These are phyloP conservation scores for Ctenomys sociabilis DNA, from an alignment of 2,113 vertebrate species.

Conservation along the genomic window DNA sequence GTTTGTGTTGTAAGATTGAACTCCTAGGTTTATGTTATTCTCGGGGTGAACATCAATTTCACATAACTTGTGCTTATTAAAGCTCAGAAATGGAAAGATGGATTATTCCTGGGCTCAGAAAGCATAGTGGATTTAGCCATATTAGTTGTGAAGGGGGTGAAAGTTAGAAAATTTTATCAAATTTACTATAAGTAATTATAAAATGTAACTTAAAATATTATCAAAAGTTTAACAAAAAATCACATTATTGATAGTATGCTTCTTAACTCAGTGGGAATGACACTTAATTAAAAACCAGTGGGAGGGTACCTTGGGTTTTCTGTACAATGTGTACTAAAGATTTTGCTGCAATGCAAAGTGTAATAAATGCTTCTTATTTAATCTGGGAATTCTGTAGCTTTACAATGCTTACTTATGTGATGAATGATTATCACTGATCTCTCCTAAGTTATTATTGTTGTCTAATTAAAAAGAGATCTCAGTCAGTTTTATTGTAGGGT, in stretches of 20 bases:
- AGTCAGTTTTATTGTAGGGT: conserved; percentile 68
- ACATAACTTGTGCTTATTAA: not conserved
- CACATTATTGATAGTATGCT: conserved; percentile 72
- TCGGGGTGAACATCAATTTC: conserved; percentile 39
- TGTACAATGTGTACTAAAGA: conserved; percentile 32
- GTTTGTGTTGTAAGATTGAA: not conserved
- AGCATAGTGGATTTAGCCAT: not conserved
- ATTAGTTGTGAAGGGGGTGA: not conserved
- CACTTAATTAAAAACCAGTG: conserved; percentile 82
- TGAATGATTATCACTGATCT: conserved; percentile 72
- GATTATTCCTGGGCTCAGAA: conserved; percentile 24
- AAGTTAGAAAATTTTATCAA: conserved; percentile 74
- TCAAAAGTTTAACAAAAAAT: conserved; percentile 61
- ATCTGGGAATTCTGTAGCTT: conserved; percentile 45
- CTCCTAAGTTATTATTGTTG: conserved; percentile 63
- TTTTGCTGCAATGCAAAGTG: conserved; percentile 80
- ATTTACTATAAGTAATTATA: conserved; percentile 71
- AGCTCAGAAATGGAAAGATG: conserved; percentile 3
- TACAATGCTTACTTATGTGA: conserved; percentile 71
- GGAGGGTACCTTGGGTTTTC: conserved; percentile 70
- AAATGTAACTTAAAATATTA: conserved; percentile 61
- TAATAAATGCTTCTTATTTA: conserved; percentile 83
- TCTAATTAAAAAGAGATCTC: conserved; percentile 62
- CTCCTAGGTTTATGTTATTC: conserved; percentile 39
- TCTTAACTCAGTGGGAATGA: conserved; percentile 76